Base-by-base conservation (phyloP, 2,797 vertebrate genomes). In the Tarsius wallacei region DNA sequence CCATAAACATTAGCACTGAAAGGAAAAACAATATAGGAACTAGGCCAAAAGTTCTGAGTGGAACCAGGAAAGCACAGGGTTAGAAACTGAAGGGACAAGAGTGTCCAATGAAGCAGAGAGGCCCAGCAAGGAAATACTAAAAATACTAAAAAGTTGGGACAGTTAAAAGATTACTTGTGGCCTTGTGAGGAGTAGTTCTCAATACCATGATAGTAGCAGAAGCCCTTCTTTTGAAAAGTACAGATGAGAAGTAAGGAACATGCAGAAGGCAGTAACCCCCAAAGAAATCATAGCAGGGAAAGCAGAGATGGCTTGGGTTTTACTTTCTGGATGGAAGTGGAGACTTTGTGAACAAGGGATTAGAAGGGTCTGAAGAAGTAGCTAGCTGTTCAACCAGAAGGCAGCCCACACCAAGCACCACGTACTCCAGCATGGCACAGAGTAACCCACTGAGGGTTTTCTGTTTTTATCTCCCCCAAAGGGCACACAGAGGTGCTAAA, bases 21-120 rank as follows among this genome's bases (percentile, higher is more conserved):
- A 57, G 33, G 76, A 33, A 76, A 97, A 96, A 74, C 36, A 95
- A 59, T 53, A 51, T 16, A 88, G 71, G 73, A 94, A 94, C 57
- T 26, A 81, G 86, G 87, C 26, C 84, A 93, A 91, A 87, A 59
- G 26, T 53, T 64, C 31, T 85, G 0, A 31, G 3, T 42, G 19
- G 51, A 92, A 42, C 21, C 51, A 92, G 78, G 63, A 82, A 96
- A 90, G 5, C 3, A 82, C 21, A 36, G 57, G 15, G 26, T 90
- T 73, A 82, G 31, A 86, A 95, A 97, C 82, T 84, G 59, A 93
- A 90, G 17, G 42, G 28, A 36, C 12, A 13, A 22, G 59, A 31
- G 5, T 87, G 28, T 49, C 49, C 15, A 55, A 61, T 16, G 53
- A 95, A 91, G 36, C 68, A 89, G 31, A 94, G 53, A 81, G 33